A percentile compares a stretch with the other conserved stretches of the same genome.
These are phyloP conservation scores for Ctenoplectra terminalis DNA, from an alignment of 1,140 invertebrate genomes.

Conservation along the genomic window DNA sequence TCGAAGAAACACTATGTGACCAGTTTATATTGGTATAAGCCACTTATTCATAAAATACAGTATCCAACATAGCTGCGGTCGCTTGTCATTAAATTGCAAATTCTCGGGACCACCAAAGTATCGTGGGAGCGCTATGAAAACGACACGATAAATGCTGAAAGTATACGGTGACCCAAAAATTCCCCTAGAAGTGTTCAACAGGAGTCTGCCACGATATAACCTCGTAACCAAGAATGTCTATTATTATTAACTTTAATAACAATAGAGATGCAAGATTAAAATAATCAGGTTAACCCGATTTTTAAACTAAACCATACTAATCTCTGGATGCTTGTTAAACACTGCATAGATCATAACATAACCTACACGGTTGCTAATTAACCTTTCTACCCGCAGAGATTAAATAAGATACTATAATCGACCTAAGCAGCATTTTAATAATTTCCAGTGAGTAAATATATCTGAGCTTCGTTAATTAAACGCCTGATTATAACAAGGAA, in stretches of 20 bases:
- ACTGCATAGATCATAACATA: neutral
- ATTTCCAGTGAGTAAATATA: neutral
- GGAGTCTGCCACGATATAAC: neutral
- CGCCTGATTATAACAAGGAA: neutral
- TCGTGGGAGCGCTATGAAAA: neutral
- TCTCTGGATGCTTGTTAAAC: neutral
- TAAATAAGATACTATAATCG: neutral
- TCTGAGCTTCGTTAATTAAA: neutral
- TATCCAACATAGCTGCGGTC: neutral
- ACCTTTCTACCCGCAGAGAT: neutral
- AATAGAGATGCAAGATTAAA: neutral
- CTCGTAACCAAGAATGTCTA: neutral
- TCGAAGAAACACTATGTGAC: neutral
- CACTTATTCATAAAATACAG: neutral
- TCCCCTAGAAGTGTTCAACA: neutral
- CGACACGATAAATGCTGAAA: conserved; percentile 1
- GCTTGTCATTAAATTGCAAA: conserved; percentile 9
- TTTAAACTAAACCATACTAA: neutral
- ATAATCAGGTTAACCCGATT: neutral
- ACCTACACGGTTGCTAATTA: neutral
- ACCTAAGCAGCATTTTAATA: neutral
- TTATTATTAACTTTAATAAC: neutral
- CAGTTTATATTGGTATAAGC: neutral
- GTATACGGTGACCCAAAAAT: conserved; percentile 21
- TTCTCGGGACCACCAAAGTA: neutral